Evolutionary conservation across 2,797 vertebrate genomes (phyloP), one percentile per base, ranked within the genome.

Genomic region (Enteromius afrohamiltoni): DNA sequence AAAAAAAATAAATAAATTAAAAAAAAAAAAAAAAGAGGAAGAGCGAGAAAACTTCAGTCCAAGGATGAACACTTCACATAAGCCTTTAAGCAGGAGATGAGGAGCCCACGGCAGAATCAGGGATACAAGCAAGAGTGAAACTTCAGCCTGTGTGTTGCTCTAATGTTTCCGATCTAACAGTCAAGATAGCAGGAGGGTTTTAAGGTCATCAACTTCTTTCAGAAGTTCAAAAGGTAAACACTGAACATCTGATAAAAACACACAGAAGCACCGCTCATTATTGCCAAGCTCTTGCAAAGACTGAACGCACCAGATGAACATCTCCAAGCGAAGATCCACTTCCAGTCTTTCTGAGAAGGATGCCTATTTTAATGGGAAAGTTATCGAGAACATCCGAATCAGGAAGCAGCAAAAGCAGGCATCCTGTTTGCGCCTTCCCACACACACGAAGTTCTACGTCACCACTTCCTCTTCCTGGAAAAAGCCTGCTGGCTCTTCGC

Each of bases 381-480:
- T 89, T 90, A 92, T 94, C 87, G 90, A 88, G 81, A 88, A 84
- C 58, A 80, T 84, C 84, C 49, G 19, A 82, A 92, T 92, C 94
- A 94, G 93, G 94, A 95, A 94, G 93, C 90, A 90, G 86, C 89
- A 91, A 90, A 89, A 93, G 91, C 91, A 89, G 88, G 91, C 93
- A 94, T 95, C 94, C 94, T 94, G 94, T 95, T 94, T 95, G 92
- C 85, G 88, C 90, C 89, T 90, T 93, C 92, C 87, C 92, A 87
- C 89, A 87, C 60, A 90, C 77, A 82, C 93, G 89, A 90, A 91
- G 58, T 74, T 64, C 62, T 91, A 91, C 92, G 88, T 94, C 94
- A 94, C 87, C 87, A 91, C 90, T 93, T 94, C 93, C 92, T 89
- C 93, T 94, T 94, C 93, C 94, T 93, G 94, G 93, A 94, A 93